phyloP scores from a whole-genome alignment of 1,140 invertebrate genomes.

The Drosophila neocordata region DNA sequence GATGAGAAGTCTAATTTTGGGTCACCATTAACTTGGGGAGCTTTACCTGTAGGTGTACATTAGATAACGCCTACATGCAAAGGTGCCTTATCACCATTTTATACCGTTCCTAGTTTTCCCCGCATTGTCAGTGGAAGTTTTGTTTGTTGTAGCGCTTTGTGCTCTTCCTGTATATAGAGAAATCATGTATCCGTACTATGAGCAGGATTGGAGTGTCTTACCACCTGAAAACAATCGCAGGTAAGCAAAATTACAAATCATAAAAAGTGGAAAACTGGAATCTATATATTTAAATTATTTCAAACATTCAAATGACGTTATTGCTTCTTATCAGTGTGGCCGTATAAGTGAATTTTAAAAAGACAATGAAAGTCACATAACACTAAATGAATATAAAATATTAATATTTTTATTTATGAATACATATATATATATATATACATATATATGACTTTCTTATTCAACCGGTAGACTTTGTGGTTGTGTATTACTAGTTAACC shows the following conservation, averaged over 20 bases:
- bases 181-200: constrained; percentile 88
- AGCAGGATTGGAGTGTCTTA: constrained; percentile 91
- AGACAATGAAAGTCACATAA: not conserved
- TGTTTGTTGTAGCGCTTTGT: constrained; percentile 41
- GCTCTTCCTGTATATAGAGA: constrained; percentile 25
- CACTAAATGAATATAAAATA: not conserved
- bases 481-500: not conserved
- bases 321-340: not conserved
- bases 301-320: not conserved
- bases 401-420: too few relatives aligned
- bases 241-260: constrained; percentile 78
- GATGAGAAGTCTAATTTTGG: not conserved
- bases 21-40: constrained; percentile 20
- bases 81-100: constrained; percentile 69
- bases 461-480: too few relatives aligned
- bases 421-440: too few relatives aligned
- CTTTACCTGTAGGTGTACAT: constrained; percentile 70
- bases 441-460: too few relatives aligned
- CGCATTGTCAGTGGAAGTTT: constrained; percentile 43
- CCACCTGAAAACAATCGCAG: constrained; percentile 92
- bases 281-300: not conserved
- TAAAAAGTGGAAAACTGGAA: not conserved
- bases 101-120: constrained; percentile 9
- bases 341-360: not conserved
- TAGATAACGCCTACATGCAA: constrained; percentile 63